Evolutionary conservation across 2,888 invertebrate genomes (phyloP), one percentile per base, ranked within the genome.

Genomic region (Saturnia pavonia): DNA sequence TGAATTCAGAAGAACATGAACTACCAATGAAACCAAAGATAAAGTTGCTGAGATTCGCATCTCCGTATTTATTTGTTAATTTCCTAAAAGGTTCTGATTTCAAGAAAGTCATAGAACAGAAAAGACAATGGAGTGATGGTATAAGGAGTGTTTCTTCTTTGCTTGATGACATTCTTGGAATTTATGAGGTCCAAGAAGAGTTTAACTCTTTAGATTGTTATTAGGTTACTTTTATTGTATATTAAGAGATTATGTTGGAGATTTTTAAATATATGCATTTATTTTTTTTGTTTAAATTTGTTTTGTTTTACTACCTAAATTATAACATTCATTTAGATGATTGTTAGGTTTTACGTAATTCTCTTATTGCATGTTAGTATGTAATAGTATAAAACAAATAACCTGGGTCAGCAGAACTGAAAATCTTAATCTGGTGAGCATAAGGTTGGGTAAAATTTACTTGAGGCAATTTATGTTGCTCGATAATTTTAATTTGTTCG

Each of bases 171-270:
- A 96, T 97, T 74, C 85, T 97, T 34, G 95, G 95, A 14, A 93
- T 95, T 70, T 95, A 96, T 78, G 94, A 95, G 75, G 82, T 87
- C 0, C 89, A 86, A 57, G 83, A 85, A 45, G 95, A 95, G 73
- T 88, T 95, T 0, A 96, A 96, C 80, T 90, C 93, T 43, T 94
- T 96, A 92, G 97, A 97, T 90, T 97, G 97, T 89, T 97, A 97
- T 81, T 96, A 85, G 85, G 74, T 77, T 77, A 79, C 60, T 11
- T 19, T 43, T 7, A 7, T 25, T 70, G 11, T 22, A 7, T 22
- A 43, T 60, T 60, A 25, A 25, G 25, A 57, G 48, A 48, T 68
- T 68, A 68, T 19, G n/a, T 42, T 45, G n/a, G 12, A 60, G n/a
- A 60, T 70, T 68, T 22, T 45, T 22, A 40, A 70, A 70, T 70